Conservation (phyloP, 2,797 vertebrate species). For the Dromococcyx pavoninus region DNA sequence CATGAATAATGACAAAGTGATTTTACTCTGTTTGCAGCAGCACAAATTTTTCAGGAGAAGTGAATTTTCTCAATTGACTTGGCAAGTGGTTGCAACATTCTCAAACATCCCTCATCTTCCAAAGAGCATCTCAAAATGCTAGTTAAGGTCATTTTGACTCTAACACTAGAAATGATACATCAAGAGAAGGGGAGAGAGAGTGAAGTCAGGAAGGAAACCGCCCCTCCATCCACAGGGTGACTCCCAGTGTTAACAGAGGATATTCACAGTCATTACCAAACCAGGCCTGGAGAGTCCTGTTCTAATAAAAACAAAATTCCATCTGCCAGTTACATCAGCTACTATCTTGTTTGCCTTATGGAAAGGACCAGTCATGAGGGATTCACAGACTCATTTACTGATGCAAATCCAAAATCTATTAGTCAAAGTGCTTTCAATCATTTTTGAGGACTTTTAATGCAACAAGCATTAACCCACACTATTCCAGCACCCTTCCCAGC, state of each 20-base stretch:
- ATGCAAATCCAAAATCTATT: background rate
- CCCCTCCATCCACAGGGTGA: background rate
- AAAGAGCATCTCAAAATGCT: background rate
- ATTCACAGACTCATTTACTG: slow-evolving; percentile 10
- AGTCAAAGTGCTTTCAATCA: slow-evolving; percentile 1
- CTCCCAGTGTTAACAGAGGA: background rate
- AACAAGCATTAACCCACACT: background rate
- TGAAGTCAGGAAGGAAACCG: background rate
- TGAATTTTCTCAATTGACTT: background rate
- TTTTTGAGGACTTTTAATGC: background rate
- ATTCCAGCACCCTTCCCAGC: background rate
- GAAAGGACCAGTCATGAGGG: background rate
- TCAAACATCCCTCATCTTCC: rapidly evolving
- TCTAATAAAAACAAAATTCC: background rate
- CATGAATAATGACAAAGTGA: background rate
- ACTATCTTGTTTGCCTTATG: background rate
- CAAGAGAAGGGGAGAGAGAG: background rate
- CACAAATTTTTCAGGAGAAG: background rate
- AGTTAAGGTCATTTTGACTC: background rate
- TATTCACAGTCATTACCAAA: background rate
- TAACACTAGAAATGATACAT: background rate
- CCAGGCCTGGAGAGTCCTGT: background rate
- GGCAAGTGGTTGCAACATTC: background rate
- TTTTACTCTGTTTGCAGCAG: background rate
- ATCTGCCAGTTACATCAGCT: background rate